These are phyloP conservation scores for Meiosimyza decipiens DNA, from an alignment of 2,888 invertebrate genomes.

Conservation along the genomic window DNA sequence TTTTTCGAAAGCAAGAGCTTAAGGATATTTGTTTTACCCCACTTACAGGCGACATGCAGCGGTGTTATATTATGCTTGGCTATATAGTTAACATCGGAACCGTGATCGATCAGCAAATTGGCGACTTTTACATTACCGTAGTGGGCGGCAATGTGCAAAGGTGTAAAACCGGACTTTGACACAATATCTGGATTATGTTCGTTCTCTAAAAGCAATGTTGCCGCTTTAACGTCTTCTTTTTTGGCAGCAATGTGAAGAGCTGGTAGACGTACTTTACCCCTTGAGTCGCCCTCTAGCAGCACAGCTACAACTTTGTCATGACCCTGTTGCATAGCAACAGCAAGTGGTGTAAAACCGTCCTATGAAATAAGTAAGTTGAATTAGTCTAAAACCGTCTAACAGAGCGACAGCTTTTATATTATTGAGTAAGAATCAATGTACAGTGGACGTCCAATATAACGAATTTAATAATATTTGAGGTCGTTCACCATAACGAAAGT, in stretches of 20 bases:
- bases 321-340: constrained; percentile 98
- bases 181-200: constrained; percentile 97
- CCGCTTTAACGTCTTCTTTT: constrained; percentile 98
- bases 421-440: too few relatives aligned
- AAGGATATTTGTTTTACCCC: constrained; percentile 97
- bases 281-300: constrained; percentile 93
- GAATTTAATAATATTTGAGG: too few relatives aligned
- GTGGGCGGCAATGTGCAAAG: constrained; percentile 97
- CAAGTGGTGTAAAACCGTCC: constrained; percentile 98
- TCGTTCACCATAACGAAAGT: too few relatives aligned
- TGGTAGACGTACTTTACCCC: constrained; percentile 94
- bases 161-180: constrained; percentile 97
- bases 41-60: constrained; percentile 97
- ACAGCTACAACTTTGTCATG: constrained; percentile 98
- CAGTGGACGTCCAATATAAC: too few relatives aligned
- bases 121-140: constrained; percentile 98
- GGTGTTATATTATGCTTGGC: constrained; percentile 99
- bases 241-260: constrained; percentile 98
- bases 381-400: too few relatives aligned
- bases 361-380: constrained; percentile 66
- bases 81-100: constrained; percentile 94
- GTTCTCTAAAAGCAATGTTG: constrained; percentile 88
- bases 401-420: too few relatives aligned
- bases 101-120: constrained; percentile 85
- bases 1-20: constrained; percentile 87